Conservation (phyloP, 1,140 invertebrate genomes). For the Acromyrmex heyeri region DNA sequence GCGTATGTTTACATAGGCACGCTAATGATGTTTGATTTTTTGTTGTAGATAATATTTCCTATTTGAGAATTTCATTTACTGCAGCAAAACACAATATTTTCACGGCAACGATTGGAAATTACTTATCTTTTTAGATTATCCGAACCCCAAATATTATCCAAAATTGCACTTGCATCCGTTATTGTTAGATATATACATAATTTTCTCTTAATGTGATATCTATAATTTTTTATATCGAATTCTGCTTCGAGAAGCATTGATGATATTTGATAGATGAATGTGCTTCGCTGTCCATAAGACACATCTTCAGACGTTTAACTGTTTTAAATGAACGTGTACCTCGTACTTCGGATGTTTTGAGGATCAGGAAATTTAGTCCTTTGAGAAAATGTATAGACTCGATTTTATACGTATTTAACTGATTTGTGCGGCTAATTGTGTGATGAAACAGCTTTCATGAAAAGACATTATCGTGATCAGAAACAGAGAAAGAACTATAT, state of each 20-base stretch:
- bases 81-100: neutral
- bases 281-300: neutral
- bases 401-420: slow-evolving; percentile 70
- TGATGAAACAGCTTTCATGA: slow-evolving; percentile 48
- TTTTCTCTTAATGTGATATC: too few relatives aligned
- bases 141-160: neutral
- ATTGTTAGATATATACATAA: neutral
- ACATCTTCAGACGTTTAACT: neutral
- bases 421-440: neutral
- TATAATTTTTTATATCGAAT: neutral
- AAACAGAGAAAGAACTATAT: slow-evolving; percentile 57
- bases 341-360: neutral
- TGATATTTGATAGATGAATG: neutral
- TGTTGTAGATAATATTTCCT: slow-evolving; percentile 14
- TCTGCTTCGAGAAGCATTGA: neutral
- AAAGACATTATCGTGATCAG: slow-evolving; percentile 72
- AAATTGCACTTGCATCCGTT: neutral
- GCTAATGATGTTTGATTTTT: slow-evolving; percentile 56
- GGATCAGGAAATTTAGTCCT: slow-evolving; percentile 75
- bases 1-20: slow-evolving; percentile 28
- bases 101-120: neutral
- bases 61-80: slow-evolving; percentile 2
- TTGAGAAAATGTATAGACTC: slow-evolving; percentile 74
- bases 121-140: slow-evolving; percentile 2
- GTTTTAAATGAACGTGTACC: slow-evolving; percentile 6